Conservation (phyloP, 2,797 vertebrate genomes). For the Thalassophryne amazonica region DNA sequence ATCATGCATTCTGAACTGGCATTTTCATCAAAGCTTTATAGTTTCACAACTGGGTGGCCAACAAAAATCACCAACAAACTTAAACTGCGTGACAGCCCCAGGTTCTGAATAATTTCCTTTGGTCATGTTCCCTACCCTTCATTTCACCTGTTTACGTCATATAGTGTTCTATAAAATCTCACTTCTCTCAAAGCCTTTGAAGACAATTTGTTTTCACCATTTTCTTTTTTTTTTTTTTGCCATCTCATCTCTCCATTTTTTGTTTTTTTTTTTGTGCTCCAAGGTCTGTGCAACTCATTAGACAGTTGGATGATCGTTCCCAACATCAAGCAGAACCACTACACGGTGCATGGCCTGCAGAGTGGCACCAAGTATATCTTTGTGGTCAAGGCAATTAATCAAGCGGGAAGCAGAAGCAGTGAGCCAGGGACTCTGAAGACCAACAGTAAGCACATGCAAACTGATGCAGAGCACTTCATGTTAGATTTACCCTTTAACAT, state of each 20-base stretch:
- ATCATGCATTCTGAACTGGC: not conserved
- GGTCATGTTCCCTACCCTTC: conserved; percentile 40
- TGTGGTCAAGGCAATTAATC: conserved; percentile 97
- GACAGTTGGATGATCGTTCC: conserved; percentile 99
- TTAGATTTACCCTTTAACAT: not conserved
- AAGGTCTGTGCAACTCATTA: conserved; percentile 74
- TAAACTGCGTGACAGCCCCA: not conserved
- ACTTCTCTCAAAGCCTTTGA: no score
- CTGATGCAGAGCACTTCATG: not conserved
- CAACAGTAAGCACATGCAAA: conserved; percentile 87
- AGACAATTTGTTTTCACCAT: no score
- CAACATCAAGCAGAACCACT: conserved; percentile 99
- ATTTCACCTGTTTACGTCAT: no score
- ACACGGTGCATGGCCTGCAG: conserved; percentile 96
- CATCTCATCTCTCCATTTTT: not conserved
- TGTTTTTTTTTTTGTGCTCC: not conserved
- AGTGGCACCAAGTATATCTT: conserved; percentile 98
- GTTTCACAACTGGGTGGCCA: not conserved
- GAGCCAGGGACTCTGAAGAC: conserved; percentile 96
- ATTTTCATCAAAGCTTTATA: not conserved
- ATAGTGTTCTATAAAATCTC: no score
- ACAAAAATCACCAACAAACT: not conserved
- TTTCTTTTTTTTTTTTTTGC: no score
- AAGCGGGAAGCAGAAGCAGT: conserved; percentile 95
- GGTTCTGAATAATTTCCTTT: conserved; percentile 45